These are phyloP conservation scores for Brotula barbata DNA, from an alignment of 2,797 vertebrate genomes.

Conservation along the genomic window DNA sequence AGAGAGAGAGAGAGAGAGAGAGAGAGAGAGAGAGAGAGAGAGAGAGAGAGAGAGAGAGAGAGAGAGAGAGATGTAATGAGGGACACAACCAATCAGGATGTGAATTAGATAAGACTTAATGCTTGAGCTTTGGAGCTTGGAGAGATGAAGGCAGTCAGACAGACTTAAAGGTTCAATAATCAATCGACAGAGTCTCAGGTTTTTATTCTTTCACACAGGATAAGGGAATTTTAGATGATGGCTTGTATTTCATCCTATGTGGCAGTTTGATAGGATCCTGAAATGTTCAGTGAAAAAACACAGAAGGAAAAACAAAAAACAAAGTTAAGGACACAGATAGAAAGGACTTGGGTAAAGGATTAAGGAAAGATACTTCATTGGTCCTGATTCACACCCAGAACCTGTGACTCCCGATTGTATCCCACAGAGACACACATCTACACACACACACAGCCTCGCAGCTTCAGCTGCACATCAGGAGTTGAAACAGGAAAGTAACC, in stretches of 20 bases:
- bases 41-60: conserved; percentile 72
- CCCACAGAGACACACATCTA: conserved; percentile 8
- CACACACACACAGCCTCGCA: conserved; percentile 3
- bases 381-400: conserved; percentile 7
- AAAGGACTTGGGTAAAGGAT: no score
- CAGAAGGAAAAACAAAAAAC: no score
- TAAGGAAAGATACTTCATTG: no score
- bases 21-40: no score
- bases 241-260: no score
- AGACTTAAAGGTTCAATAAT: no score
- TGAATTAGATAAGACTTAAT: neutral
- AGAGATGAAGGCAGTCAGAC: neutral
- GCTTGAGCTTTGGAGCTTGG: accelerated
- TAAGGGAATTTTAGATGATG: no score
- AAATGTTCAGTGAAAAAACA: no score
- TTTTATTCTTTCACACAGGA: no score
- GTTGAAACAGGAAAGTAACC: conserved; percentile 29
- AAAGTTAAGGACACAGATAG: no score
- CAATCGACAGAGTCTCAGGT: neutral
- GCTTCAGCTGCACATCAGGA: conserved; percentile 6
- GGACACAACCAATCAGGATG: neutral
- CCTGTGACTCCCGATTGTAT: conserved; percentile 29
- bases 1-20: no score
- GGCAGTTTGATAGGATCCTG: no score
- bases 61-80: neutral